These are phyloP conservation scores for Hybognathus amarus DNA, from an alignment of 2,797 vertebrate species.

Conservation along the genomic window DNA sequence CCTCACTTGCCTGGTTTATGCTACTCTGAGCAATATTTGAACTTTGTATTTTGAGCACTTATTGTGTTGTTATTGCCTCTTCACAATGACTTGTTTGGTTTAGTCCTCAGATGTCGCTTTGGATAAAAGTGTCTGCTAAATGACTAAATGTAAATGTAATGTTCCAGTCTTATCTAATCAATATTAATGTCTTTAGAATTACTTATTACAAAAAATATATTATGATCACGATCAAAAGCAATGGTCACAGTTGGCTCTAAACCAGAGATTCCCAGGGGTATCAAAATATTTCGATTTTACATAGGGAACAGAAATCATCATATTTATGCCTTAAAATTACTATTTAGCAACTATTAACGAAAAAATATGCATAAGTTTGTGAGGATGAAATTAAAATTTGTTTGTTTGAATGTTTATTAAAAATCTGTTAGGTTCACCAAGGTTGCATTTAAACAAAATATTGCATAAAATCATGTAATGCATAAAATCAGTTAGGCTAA, in stretches of 20 bases:
- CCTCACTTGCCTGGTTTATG: no score
- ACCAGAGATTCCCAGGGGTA: not conserved
- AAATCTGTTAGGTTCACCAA: no score
- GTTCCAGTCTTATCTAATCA: conserved; percentile 39
- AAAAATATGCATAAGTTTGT: not conserved
- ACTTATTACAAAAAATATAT: conserved; percentile 10
- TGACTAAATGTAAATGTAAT: no score
- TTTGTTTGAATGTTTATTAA: no score
- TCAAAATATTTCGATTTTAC: not conserved
- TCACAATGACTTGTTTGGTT: no score
- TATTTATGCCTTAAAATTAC: not conserved
- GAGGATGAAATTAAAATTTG: not conserved
- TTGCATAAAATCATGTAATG: no score
- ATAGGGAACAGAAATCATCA: not conserved
- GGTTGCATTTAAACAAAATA: not conserved
- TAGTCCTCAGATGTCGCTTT: no score
- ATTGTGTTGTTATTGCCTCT: no score
- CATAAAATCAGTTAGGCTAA: not conserved
- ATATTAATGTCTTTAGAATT: not conserved
- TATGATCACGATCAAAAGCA: conserved; percentile 33
- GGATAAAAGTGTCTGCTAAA: no score
- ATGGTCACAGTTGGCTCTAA: not conserved
- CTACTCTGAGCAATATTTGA: no score
- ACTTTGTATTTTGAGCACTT: no score
- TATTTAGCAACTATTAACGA: not conserved